A percentile compares a stretch with the other conserved stretches of the same genome.
These are phyloP conservation scores for Hypotaenidia philippensis DNA, from an alignment of 2,797 vertebrate genomes.

Conservation along the genomic window DNA sequence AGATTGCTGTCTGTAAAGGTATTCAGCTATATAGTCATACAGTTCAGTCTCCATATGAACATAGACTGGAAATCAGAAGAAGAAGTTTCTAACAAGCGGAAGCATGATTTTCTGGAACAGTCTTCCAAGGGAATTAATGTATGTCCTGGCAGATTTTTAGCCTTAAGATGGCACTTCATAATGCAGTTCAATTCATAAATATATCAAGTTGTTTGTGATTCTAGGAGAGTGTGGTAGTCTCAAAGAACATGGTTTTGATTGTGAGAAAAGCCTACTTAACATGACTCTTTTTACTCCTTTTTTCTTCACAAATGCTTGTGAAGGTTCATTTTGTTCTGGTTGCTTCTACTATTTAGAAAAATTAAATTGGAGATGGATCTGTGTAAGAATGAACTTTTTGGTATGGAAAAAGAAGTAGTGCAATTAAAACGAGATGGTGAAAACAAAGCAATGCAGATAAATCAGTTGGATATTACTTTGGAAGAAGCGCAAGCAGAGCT, in stretches of 20 bases:
- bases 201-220: not conserved
- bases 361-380: slow-evolving; percentile 83
- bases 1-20: not conserved
- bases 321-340: slow-evolving; percentile 6
- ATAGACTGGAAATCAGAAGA: not conserved
- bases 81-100: not conserved
- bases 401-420: slow-evolving; percentile 83
- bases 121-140: not conserved
- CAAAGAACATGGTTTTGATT: not conserved
- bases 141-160: not conserved
- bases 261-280: not conserved
- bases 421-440: slow-evolving; percentile 85
- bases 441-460: slow-evolving; percentile 86
- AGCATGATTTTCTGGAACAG: not conserved
- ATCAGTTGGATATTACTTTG: slow-evolving; percentile 88
- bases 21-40: not conserved
- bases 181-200: not conserved
- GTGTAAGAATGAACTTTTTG: slow-evolving; percentile 80
- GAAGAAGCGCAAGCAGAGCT: slow-evolving; percentile 87
- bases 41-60: not conserved
- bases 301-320: not conserved
- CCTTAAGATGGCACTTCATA: not conserved
- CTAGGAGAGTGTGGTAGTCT: not conserved
- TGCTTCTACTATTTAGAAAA: slow-evolving; percentile 68
- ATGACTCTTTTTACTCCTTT: not conserved